Evolutionary conservation across 1,140 invertebrate species (phyloP), one percentile per base, ranked within the genome.

Genomic region (Sarcophaga peregrina): DNA sequence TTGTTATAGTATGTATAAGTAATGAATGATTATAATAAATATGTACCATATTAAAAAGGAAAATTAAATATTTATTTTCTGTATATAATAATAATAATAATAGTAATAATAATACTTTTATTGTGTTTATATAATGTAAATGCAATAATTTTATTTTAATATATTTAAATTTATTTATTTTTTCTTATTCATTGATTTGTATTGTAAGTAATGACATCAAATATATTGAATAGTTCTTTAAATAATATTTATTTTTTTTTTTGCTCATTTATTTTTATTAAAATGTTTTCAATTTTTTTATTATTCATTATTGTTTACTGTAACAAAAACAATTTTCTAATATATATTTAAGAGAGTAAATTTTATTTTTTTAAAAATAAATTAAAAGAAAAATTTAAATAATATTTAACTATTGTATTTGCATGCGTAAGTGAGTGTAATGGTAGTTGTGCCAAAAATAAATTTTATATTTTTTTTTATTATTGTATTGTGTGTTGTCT

Each of bases 31-130:
- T 37, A 37, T 37, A 37, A 37, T 37, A 37, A 37, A 37, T 37
- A 37, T 72, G 17, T 20, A 72, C 0, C 17, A 72, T 20, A 25
- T 72, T 48, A 50, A 50, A 50, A 3, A n/a, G n/a, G 15, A 78
- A 78, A 15, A 75, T 75, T 46, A 17, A 46, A 17, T 75, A 46
- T n/a, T 78, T n/a, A 76, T 48, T 76, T 20, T 72, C 17, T 25
- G 25, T 52, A 15, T 48, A n/a, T 0, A 76, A 20, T 10, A 52
- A 78, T 15, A 52, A 37, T 37, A 37, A 37, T 37, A 37, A 37
- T 37, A 37, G 25, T 78, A 78, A 78, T 78, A 25, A 52, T 10
- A 50, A 47, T 52, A 52, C 10, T 78, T n/a, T 78, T 50, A 52
- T n/a, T 25, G 50, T 78, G 75, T 50, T n/a, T n/a, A n/a, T 47